phyloP scores from a whole-genome alignment of 1,140 invertebrate species.

The Sitobion miscanthi region DNA sequence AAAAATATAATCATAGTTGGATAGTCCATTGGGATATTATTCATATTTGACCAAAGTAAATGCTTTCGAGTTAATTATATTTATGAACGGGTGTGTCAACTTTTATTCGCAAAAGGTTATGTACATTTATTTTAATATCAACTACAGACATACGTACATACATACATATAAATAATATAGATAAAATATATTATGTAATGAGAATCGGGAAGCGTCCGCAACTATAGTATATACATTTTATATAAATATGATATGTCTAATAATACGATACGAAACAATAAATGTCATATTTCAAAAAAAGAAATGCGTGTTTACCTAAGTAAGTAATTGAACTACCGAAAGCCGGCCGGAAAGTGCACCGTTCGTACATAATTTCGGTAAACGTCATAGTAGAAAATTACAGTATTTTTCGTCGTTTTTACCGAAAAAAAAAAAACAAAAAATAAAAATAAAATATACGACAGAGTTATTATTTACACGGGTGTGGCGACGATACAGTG shows the following conservation, averaged over 20 bases:
- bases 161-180: neutral
- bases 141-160: neutral
- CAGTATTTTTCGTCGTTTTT: constrained; percentile 36
- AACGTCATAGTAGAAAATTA: constrained; percentile 45
- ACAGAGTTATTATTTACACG: constrained; percentile 40
- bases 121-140: constrained; percentile 17
- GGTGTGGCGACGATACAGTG: constrained; percentile 32
- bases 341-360: neutral
- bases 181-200: neutral
- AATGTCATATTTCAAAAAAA: neutral
- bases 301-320: neutral
- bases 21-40: neutral
- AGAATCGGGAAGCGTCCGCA: neutral
- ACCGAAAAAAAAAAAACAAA: neutral
- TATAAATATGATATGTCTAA: neutral
- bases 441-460: neutral
- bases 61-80: constrained; percentile 5
- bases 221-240: neutral
- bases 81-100: constrained; percentile 21
- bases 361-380: neutral
- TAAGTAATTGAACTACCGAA: constrained; percentile 34
- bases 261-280: neutral
- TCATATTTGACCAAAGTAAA: neutral
- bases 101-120: constrained; percentile 12
- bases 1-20: neutral